phyloP scores from a whole-genome alignment of 92 coral and sea anemone species.

The Phenganax marumi region DNA sequence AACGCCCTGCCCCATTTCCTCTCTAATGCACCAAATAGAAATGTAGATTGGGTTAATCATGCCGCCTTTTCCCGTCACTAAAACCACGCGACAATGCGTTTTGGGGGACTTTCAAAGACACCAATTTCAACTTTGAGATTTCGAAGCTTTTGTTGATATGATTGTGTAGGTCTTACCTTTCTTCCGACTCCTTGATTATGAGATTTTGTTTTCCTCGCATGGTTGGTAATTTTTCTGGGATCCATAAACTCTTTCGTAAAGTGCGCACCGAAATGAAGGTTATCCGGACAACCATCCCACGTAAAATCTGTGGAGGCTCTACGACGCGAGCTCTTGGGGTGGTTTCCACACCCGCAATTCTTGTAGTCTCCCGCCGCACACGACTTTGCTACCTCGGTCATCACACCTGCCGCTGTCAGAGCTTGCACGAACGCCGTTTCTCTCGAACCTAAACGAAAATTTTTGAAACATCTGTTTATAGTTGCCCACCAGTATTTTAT shows the following conservation, averaged over 20 bases:
- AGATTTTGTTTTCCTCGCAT: constrained; percentile 35
- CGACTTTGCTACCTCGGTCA: constrained; percentile 70
- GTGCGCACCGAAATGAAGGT: constrained; percentile 60
- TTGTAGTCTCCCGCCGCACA: constrained; percentile 68
- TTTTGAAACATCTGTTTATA: background rate
- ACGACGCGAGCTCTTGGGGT: constrained; percentile 44
- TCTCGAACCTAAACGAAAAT: constrained; percentile 53
- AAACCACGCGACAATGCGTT: background rate
- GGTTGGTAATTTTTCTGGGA: constrained; percentile 51
- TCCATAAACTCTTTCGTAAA: constrained; percentile 71
- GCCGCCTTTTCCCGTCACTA: background rate
- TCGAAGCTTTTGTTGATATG: too few species aligned
- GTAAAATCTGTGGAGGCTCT: constrained; percentile 57
- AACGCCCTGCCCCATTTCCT: too few species aligned
- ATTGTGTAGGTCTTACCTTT: constrained; percentile 55
- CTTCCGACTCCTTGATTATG: constrained; percentile 92
- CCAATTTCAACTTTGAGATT: too few species aligned
- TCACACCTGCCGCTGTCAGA: constrained; percentile 76
- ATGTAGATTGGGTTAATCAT: too few species aligned
- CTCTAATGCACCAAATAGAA: too few species aligned
- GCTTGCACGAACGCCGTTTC: constrained; percentile 86
- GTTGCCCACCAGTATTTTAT: too few species aligned
- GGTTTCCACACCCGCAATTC: constrained; percentile 73
- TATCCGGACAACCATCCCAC: constrained; percentile 91
- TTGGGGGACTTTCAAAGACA: background rate